Evolutionary conservation across 2,113 vertebrate species (phyloP), one percentile per base, ranked within the genome.

Genomic region (Procapra przewalskii): DNA sequence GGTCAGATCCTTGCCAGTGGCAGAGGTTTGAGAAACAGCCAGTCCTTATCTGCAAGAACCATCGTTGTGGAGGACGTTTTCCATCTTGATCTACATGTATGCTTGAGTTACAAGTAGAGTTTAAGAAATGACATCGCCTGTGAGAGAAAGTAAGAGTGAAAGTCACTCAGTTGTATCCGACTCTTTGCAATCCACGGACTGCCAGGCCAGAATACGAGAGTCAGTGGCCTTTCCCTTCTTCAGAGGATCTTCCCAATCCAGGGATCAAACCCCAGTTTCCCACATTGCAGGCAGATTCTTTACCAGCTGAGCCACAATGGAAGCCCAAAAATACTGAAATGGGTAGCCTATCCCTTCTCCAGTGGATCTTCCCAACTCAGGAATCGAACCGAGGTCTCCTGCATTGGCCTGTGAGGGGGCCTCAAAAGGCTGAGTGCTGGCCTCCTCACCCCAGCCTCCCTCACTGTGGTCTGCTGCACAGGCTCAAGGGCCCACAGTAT

Each of bases 381-480:
- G n/a, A 71, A 36, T 71, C 1, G 0, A 36, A 71, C n/a, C 0
- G 0, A 19, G 19, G 67, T 71, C 19, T 71, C 19, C 67, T 71
- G n/a, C 6, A 29, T 23, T 12, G 27, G 2, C 62, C 11, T 6
- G 2, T 45, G 6, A 43, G 3, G 21, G 10, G 6, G 16, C 3
- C 1, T 40, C 31, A 14, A 16, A 17, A n/a, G 14, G 0, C 16
- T 5, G 0, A 9, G 21, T 3, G 0, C 62, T 79, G 33, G n/a
- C 84, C 55, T 33, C 45, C 2, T 17, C 7, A 29, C n/a, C 33
- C 75, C 29, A 15, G 23, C 31, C 2, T 50, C 19, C 54, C n/a
- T 21, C 23, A 4, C 1, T n/a, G 0, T 7, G 17, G 50, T 2
- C 40, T 40, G 80, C 29, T 62, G 10, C 60, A 33, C 14, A 13